phyloP scores from a whole-genome alignment of 2,797 vertebrate species.

The Sebastes oblongus region DNA sequence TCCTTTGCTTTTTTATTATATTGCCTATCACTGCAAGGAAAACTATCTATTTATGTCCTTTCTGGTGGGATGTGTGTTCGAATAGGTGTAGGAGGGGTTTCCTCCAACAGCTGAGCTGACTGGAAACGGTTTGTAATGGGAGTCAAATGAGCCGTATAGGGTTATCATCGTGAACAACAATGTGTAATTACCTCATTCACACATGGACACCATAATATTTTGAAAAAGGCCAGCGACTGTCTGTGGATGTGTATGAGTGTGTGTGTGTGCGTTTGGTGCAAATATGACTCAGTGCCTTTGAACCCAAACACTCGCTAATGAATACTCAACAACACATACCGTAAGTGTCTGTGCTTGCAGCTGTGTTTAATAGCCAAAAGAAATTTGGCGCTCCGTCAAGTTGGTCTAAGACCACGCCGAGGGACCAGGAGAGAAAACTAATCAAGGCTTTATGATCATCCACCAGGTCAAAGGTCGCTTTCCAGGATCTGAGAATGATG shows the following conservation, averaged over 20 bases:
- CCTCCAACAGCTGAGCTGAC: constrained; percentile 12
- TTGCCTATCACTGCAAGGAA: background rate
- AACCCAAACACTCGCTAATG: constrained; percentile 62
- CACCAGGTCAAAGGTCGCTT: constrained; percentile 20
- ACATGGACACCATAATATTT: constrained; percentile 67
- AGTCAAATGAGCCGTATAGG: constrained; percentile 39
- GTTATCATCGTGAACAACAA: constrained; percentile 45
- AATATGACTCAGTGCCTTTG: constrained; percentile 59
- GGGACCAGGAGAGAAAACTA: constrained; percentile 19
- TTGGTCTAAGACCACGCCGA: constrained; percentile 12
- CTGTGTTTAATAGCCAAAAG: constrained; percentile 30
- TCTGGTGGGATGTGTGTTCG: background rate
- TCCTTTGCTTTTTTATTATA: background rate
- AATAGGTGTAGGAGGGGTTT: background rate
- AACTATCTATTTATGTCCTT: background rate
- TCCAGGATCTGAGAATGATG: constrained; percentile 12
- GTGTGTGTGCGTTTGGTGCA: constrained; percentile 21
- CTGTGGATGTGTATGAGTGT: background rate
- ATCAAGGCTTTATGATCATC: constrained; percentile 28
- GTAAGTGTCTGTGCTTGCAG: constrained; percentile 20
- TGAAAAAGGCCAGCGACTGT: constrained; percentile 43
- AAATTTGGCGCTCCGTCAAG: constrained; percentile 25
- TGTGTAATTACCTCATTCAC: constrained; percentile 74
- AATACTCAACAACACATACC: constrained; percentile 12
- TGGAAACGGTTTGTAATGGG: constrained; percentile 40